Percentiles rank a stretch among this genome's conserved stretches.
Evolutionary conservation across 1,140 invertebrate genomes (phyloP).

Genomic region (Sitophilus oryzae): DNA sequence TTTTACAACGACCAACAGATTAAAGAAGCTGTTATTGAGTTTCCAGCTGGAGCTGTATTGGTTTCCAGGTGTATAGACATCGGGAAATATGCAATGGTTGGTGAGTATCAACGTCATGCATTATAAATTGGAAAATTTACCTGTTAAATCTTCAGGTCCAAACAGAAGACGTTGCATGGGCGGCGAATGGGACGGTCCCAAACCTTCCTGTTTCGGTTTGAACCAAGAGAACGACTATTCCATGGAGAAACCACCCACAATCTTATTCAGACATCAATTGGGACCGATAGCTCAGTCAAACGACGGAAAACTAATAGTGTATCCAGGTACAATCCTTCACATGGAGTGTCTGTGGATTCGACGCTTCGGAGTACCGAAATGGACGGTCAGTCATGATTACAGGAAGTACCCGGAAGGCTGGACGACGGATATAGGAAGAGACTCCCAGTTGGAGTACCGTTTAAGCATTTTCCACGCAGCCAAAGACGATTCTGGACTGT

Average conservation of each 20-base stretch:
- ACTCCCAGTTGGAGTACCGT: slow-evolving; percentile 73
- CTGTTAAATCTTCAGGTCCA: slow-evolving; percentile 35
- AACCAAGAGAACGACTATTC: slow-evolving; percentile 83
- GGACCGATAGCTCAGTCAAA: slow-evolving; percentile 83
- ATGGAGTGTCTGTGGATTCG: slow-evolving; percentile 84
- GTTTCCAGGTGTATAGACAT: slow-evolving; percentile 71
- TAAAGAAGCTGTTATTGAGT: slow-evolving; percentile 66
- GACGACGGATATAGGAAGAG: slow-evolving; percentile 71
- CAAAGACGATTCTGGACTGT: slow-evolving; percentile 72
- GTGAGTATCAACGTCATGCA: no score
- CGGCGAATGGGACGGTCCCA: slow-evolving; percentile 72
- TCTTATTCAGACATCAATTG: slow-evolving; percentile 70
- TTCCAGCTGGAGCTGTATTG: slow-evolving; percentile 66
- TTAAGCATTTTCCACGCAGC: slow-evolving; percentile 72
- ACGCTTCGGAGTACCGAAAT: slow-evolving; percentile 75
- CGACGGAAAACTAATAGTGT: slow-evolving; percentile 76
- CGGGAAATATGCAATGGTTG: slow-evolving; percentile 56
- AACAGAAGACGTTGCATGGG: slow-evolving; percentile 61
- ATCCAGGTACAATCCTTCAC: slow-evolving; percentile 75
- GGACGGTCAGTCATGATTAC: slow-evolving; percentile 67
- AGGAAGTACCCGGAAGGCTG: slow-evolving; percentile 76
- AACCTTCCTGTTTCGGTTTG: slow-evolving; percentile 70
- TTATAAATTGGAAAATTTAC: no score
- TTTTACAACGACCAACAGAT: slow-evolving; percentile 74
- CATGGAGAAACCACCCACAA: slow-evolving; percentile 79